These are phyloP conservation scores for Aquatica leii DNA, from an alignment of 2,888 invertebrate species.

Conservation along the genomic window DNA sequence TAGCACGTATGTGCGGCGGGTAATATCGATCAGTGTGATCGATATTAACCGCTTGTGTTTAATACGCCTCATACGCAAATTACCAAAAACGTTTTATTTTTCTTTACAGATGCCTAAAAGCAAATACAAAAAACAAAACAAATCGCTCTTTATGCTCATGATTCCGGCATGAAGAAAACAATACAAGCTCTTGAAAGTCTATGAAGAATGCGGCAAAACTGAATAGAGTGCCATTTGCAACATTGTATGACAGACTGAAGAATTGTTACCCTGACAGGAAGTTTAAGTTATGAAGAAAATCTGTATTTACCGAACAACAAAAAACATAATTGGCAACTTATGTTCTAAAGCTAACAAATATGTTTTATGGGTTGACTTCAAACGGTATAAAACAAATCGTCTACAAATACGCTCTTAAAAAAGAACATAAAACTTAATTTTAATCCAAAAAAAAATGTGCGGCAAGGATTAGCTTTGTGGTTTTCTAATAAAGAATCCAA, in stretches of 20 bases:
- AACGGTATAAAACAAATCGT: background rate
- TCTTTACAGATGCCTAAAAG: no score
- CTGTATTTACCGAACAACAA: conserved; percentile 1
- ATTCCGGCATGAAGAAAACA: background rate
- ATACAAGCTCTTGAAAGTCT: background rate
- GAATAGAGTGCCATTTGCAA: background rate
- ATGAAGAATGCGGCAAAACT: background rate
- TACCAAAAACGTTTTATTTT: no score
- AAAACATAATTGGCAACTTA: background rate
- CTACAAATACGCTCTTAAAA: background rate
- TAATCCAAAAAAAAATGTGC: background rate
- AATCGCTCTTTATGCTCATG: background rate
- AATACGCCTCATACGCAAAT: no score
- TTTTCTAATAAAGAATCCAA: background rate
- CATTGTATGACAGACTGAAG: conserved; percentile 1
- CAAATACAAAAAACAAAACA: background rate
- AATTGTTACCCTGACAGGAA: background rate
- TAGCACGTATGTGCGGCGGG: conserved; percentile 1
- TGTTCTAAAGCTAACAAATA: conserved; percentile 1
- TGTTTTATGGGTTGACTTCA: conserved; percentile 1
- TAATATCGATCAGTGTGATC: conserved; percentile 5
- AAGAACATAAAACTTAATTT: background rate
- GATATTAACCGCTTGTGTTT: conserved; percentile 2
- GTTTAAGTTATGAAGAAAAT: background rate
- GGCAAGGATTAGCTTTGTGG: background rate